These are phyloP conservation scores for Drosophila putrida DNA, from an alignment of 2,888 invertebrate species.

Conservation along the genomic window DNA sequence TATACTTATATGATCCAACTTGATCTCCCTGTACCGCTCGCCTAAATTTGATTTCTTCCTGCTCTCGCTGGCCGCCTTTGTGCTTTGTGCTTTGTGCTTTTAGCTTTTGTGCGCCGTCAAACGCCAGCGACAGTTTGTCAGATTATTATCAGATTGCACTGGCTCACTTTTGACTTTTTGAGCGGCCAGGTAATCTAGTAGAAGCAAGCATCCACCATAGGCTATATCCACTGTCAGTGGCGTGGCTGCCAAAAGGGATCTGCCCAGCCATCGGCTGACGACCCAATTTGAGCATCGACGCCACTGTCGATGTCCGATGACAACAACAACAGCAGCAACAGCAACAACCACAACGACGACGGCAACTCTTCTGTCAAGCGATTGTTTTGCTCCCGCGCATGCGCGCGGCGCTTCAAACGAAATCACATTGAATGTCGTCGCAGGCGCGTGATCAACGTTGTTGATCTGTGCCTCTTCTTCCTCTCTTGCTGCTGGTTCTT, in stretches of 20 bases:
- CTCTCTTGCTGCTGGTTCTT: conserved; percentile 1
- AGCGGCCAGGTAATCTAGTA: conserved; percentile 67
- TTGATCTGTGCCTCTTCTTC: conserved; percentile 68
- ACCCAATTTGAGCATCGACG: conserved; percentile 69
- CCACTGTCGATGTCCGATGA: conserved; percentile 55
- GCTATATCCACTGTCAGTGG: conserved; percentile 47
- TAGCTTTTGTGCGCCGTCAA: conserved; percentile 77
- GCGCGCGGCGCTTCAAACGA: conserved; percentile 80
- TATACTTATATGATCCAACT: conserved; percentile 14
- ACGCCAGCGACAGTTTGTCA: conserved; percentile 83
- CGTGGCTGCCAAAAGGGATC: conserved; percentile 54
- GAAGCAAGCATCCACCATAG: conserved; percentile 21
- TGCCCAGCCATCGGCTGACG: conserved; percentile 43
- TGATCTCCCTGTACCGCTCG: conserved; percentile 42
- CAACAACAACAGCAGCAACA: conserved; percentile 1
- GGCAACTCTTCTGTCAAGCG: conserved; percentile 60
- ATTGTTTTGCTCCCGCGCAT: conserved; percentile 82
- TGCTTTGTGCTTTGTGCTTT: conserved; percentile 72
- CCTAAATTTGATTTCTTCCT: conserved; percentile 79
- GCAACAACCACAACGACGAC: conserved; percentile 18
- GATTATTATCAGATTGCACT: conserved; percentile 84
- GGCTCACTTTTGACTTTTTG: conserved; percentile 82
- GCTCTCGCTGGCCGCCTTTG: conserved; percentile 62
- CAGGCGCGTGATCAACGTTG: conserved; percentile 82
- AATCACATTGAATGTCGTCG: conserved; percentile 81